Percentiles rank a stretch among this genome's conserved stretches.
phyloP scores from a whole-genome alignment of 92 coral and sea anemone genomes.

The Epizoanthus rinbou region DNA sequence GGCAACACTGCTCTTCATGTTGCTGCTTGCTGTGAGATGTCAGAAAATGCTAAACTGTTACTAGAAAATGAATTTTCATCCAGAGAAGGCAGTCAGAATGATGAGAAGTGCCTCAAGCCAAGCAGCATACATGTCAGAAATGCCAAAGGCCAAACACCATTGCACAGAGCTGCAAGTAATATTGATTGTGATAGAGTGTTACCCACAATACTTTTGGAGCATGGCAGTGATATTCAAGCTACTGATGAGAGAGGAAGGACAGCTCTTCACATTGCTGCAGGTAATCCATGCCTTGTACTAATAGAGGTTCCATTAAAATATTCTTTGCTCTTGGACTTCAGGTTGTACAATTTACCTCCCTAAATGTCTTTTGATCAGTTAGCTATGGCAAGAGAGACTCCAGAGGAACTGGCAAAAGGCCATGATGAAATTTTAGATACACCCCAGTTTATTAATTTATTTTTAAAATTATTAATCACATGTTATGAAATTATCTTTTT shows the following conservation, averaged over 20 bases:
- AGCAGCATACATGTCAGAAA: background rate
- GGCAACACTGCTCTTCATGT: background rate
- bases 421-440: too few relatives aligned
- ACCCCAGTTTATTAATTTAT: too few relatives aligned
- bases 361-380: too few relatives aligned
- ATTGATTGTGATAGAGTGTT: background rate
- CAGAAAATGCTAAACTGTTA: background rate
- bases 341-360: background rate
- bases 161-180: background rate
- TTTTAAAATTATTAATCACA: too few relatives aligned
- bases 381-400: too few relatives aligned
- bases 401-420: too few relatives aligned
- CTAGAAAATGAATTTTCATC: background rate
- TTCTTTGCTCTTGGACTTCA: background rate
- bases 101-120: background rate
- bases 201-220: background rate
- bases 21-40: background rate
- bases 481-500: background rate
- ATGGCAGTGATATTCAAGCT: constrained; percentile 8
- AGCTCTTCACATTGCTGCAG: constrained; percentile 37
- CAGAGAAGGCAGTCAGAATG: background rate
- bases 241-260: constrained; percentile 21
- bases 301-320: background rate
- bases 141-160: background rate
- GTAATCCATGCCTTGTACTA: background rate